Evolutionary conservation across 1,140 invertebrate genomes (phyloP), one percentile per base, ranked within the genome.

Genomic region (Drosophila ironensis): DNA sequence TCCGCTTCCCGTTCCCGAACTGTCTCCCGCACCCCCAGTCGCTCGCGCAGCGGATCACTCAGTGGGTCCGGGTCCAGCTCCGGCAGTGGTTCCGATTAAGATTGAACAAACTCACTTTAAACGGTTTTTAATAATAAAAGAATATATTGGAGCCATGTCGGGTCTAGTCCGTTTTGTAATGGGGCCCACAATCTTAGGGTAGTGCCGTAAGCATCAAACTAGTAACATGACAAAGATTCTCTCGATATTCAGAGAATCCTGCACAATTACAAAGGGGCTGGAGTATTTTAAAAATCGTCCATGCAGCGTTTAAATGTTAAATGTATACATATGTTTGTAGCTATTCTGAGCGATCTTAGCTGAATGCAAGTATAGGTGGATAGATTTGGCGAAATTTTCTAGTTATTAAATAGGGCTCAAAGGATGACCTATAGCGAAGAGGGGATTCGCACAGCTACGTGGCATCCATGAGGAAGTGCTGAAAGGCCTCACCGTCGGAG

Each of bases 41-140:
- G 88, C 3, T 91, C 91, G 2, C 72, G 90, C 1, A 88, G 76
- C 47, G 69, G 67, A 4, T 73, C 86, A 4, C 72, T 72, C 2
- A 87, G 80, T 24, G 84, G 84, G 9, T 88, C 88, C 1, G 88
- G 71, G 22, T 72, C 78, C 4, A 88, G 82, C 14, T 87, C 84
- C 20, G 86, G 81, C 7, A 89, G 84, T 41, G 88, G 74, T 8
- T 77, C 80, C 1, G 88, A 84, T 1, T 69, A 77, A 28, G 76
- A 88, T 19, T 88, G 7, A 68, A 35, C 35, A 50, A 17, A n/a
- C n/a, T n/a, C n/a, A n/a, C n/a, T 40, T 46, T 50, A 11, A 30
- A 38, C 24, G 42, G 11, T 28, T 3, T 12, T 41, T 56, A 4
- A n/a, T 12, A 72, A 61, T 61, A 56, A 45, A 38, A 37, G 2